A percentile compares a stretch with the other conserved stretches of the same genome.
These are phyloP conservation scores for Lates calcarifer DNA, from an alignment of 2,113 vertebrate species.

Conservation along the genomic window DNA sequence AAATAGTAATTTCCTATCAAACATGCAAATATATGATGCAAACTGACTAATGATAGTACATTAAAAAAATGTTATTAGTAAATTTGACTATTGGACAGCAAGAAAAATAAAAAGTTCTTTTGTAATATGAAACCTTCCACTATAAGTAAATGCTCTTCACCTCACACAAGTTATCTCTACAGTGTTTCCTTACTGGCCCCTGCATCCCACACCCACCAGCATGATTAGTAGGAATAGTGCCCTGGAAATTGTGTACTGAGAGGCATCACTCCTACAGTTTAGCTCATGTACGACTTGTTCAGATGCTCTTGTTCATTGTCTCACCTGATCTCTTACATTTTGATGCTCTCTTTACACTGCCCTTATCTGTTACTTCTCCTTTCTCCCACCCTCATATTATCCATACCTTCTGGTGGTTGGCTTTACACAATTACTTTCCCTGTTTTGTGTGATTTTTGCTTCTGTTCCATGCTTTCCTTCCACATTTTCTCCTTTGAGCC, in stretches of 20 bases:
- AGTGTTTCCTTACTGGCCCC: background rate
- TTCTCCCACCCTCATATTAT: background rate
- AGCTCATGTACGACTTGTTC: background rate
- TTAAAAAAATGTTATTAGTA: too few relatives aligned
- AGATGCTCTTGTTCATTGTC: background rate
- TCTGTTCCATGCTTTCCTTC: slow-evolving; percentile 19
- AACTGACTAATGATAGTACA: too few relatives aligned
- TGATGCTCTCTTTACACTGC: background rate
- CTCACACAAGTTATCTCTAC: background rate
- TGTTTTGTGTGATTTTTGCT: slow-evolving; percentile 15
- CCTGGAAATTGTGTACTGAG: background rate
- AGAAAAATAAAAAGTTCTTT: too few relatives aligned
- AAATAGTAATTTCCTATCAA: too few relatives aligned
- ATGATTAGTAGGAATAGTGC: background rate
- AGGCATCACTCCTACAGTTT: background rate
- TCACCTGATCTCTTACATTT: background rate
- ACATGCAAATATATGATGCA: too few relatives aligned
- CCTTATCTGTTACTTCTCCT: background rate
- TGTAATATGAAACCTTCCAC: background rate
- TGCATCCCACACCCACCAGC: background rate
- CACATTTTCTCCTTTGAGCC: slow-evolving; percentile 39
- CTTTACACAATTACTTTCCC: slow-evolving; percentile 23
- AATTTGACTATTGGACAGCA: too few relatives aligned
- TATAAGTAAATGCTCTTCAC: background rate
- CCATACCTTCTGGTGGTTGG: background rate